Percentiles rank a stretch among this genome's conserved stretches.
Conservation (phyloP, 1,140 invertebrate species). For the Schlechtendalia chinensis region DNA sequence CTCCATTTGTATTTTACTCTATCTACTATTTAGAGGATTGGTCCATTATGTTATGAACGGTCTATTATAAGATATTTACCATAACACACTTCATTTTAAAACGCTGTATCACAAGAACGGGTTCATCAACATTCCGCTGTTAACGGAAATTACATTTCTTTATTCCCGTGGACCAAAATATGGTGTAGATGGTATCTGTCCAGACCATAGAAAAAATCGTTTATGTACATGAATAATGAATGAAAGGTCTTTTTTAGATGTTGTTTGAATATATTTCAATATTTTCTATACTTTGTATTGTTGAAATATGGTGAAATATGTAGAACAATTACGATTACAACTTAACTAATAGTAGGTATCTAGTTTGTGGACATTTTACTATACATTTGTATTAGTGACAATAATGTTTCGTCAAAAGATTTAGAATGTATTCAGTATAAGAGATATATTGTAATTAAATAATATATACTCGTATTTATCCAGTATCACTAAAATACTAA, state of each 20-base stretch:
- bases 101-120: background rate
- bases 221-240: background rate
- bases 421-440: too few relatives aligned
- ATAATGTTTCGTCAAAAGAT: too few relatives aligned
- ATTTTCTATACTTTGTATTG: background rate
- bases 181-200: background rate
- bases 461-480: too few relatives aligned
- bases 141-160: constrained; percentile 7
- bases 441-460: too few relatives aligned
- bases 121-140: background rate
- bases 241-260: background rate
- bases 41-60: background rate
- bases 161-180: background rate
- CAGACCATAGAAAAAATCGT: background rate
- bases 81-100: background rate
- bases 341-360: too few relatives aligned
- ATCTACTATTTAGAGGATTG: background rate
- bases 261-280: background rate
- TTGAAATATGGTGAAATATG: background rate
- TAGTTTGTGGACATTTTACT: too few relatives aligned
- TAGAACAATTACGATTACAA: background rate
- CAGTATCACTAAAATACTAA: too few relatives aligned
- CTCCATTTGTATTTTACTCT: background rate
- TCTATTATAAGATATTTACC: background rate
- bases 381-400: too few relatives aligned